A percentile compares a stretch with the other conserved stretches of the same genome.
Conservation (phyloP, 2,113 vertebrate species). For the Aptenodytes forsteri region DNA sequence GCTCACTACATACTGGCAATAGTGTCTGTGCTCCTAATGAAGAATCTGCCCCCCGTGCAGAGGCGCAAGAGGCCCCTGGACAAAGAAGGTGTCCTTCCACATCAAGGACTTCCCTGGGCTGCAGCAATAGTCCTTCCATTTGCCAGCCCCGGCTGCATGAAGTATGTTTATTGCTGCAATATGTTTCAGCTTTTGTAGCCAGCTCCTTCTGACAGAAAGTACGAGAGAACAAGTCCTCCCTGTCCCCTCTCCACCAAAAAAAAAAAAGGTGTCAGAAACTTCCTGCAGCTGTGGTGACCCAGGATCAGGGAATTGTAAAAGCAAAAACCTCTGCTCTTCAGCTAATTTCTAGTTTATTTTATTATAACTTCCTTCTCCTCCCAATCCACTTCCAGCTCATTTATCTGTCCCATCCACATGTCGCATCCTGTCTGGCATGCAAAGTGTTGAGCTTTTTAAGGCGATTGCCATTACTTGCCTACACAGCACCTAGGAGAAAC, state of each 20-base stretch:
- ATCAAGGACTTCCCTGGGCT: background rate
- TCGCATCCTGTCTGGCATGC: background rate
- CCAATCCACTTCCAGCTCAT: background rate
- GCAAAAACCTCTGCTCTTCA: background rate
- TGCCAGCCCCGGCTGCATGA: background rate
- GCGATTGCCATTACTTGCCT: background rate
- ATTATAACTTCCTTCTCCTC: background rate
- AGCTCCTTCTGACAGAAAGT: background rate
- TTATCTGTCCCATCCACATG: background rate
- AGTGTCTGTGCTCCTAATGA: background rate
- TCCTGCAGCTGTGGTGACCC: background rate
- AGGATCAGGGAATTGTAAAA: background rate
- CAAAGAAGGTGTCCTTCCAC: background rate
- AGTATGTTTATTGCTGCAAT: background rate
- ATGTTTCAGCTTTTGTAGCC: background rate
- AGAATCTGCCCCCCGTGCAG: background rate
- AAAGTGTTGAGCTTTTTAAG: background rate
- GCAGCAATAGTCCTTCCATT: background rate
- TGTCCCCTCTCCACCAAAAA: background rate
- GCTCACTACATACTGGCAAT: background rate
- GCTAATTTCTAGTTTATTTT: background rate
- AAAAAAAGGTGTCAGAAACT: background rate
- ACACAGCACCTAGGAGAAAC: background rate
- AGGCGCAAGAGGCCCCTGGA: fast-evolving
- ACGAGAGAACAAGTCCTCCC: background rate